Evolutionary conservation across 2,797 vertebrate species (phyloP).

Genomic region (Momotus momota): DNA sequence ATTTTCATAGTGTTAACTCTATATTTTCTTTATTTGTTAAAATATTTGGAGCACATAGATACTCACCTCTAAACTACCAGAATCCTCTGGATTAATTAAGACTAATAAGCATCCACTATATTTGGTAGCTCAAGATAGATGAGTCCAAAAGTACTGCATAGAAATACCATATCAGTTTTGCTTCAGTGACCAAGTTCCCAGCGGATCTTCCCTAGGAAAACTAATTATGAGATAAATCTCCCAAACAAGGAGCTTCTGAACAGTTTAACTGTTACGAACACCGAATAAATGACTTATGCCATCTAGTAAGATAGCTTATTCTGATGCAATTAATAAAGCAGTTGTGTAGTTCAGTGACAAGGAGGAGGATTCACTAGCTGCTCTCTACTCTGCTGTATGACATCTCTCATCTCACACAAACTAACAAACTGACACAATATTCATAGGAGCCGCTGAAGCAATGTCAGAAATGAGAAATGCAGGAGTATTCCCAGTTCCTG

Average conservation of each 20-base stretch:
- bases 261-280: slow-evolving; percentile 33
- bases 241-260: slow-evolving; percentile 44
- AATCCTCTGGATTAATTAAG: neutral
- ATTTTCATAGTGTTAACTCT: neutral
- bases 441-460: neutral
- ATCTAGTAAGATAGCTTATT: slow-evolving; percentile 9
- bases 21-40: neutral
- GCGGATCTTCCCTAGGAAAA: slow-evolving; percentile 31
- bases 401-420: neutral
- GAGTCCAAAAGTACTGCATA: neutral
- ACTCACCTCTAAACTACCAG: neutral
- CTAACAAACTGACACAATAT: neutral
- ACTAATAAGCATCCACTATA: neutral
- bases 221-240: slow-evolving; percentile 45
- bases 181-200: slow-evolving; percentile 12
- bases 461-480: neutral
- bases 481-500: neutral
- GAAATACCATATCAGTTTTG: neutral
- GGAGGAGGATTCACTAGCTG: neutral
- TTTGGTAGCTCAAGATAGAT: neutral
- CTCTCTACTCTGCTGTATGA: neutral
- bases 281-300: slow-evolving; percentile 36
- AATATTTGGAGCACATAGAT: neutral
- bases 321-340: slow-evolving; percentile 26
- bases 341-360: neutral